A percentile compares a stretch with the other conserved stretches of the same genome.
Evolutionary conservation across 2,113 vertebrate genomes (phyloP).

Genomic region (Connochaetes taurinus): DNA sequence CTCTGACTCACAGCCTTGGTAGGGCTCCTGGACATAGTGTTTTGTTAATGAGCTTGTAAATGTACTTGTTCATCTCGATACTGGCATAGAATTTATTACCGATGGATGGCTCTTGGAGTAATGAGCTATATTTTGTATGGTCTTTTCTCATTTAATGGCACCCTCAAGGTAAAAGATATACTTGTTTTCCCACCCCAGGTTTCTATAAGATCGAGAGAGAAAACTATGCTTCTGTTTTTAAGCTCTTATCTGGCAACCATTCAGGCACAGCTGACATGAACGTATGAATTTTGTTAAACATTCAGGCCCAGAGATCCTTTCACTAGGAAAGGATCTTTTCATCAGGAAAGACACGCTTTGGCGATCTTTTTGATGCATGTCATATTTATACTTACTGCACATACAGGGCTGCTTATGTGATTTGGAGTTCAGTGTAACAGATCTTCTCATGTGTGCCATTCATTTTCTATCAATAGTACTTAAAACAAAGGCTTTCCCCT

Average conservation of each 20-base stretch:
- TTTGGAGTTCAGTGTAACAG: not conserved
- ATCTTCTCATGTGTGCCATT: not conserved
- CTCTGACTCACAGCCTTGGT: not conserved
- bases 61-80: constrained; percentile 30
- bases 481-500: constrained; percentile 35
- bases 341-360: not conserved
- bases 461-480: not conserved
- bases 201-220: not conserved
- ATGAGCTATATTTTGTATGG: not conserved
- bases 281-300: not conserved
- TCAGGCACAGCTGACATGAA: not conserved
- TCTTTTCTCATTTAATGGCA: not conserved
- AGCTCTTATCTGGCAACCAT: not conserved
- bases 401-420: not conserved
- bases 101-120: not conserved
- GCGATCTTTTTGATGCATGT: not conserved
- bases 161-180: not conserved
- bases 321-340: not conserved
- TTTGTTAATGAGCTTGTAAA: constrained; percentile 51
- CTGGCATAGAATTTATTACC: constrained; percentile 29
- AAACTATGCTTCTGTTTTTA: not conserved
- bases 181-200: not conserved
- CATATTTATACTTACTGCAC: not conserved
- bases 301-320: not conserved
- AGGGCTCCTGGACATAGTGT: constrained; percentile 7